Evolutionary conservation across 1,140 invertebrate species (phyloP).

Genomic region (Elysia chlorotica): DNA sequence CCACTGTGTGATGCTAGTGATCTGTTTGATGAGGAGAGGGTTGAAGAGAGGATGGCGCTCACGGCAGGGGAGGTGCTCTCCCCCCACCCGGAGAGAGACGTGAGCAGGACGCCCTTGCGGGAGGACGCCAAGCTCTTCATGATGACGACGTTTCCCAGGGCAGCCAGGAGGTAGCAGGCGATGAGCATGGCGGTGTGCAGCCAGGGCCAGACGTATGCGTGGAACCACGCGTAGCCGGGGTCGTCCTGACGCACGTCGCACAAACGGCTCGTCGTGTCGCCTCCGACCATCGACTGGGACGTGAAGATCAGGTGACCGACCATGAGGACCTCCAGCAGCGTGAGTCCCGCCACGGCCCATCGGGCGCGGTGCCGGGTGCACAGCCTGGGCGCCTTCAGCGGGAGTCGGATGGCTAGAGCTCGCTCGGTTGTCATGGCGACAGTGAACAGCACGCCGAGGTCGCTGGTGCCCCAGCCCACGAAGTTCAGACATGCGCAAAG

Average conservation of each 20-base stretch:
- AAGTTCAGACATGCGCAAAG: conserved; percentile 49
- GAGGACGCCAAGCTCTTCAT: conserved; percentile 32
- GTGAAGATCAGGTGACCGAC: conserved; percentile 35
- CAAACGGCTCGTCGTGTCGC: conserved; percentile 26
- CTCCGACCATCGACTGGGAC: conserved; percentile 36
- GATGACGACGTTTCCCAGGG: conserved; percentile 52
- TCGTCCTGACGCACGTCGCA: conserved; percentile 33
- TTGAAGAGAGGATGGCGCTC: background rate
- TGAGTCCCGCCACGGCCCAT: conserved; percentile 1
- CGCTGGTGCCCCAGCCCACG: conserved; percentile 46
- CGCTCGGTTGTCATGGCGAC: conserved; percentile 50
- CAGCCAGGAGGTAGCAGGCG: conserved; percentile 36
- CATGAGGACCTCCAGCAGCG: background rate
- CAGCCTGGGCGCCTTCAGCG: conserved; percentile 33
- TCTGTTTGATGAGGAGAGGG: background rate
- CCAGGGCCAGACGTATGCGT: conserved; percentile 38
- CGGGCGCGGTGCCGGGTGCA: conserved; percentile 40
- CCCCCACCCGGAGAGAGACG: too few species aligned
- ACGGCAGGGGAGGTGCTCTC: background rate
- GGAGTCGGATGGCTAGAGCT: conserved; percentile 42
- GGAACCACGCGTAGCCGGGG: conserved; percentile 25
- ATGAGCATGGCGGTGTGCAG: conserved; percentile 42
- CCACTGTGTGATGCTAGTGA: too few species aligned
- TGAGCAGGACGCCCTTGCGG: conserved; percentile 16
- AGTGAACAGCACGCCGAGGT: conserved; percentile 47